These are phyloP conservation scores for Criorhina ranunculi DNA, from an alignment of 2,888 invertebrate species.

Conservation along the genomic window DNA sequence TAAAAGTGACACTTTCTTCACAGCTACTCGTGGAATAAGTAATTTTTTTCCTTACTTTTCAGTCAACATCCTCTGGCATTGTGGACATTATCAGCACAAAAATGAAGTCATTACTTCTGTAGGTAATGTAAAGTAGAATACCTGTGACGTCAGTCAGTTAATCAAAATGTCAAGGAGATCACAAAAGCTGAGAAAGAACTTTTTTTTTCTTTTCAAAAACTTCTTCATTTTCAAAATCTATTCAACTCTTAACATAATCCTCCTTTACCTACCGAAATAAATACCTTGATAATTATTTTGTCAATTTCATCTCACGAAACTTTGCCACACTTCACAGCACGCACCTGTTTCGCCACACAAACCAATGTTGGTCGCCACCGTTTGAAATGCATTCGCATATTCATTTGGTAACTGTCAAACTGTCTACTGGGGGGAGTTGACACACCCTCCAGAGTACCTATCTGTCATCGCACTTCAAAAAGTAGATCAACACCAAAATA, in stretches of 20 bases:
- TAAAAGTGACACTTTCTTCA: no score
- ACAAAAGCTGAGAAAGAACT: not conserved
- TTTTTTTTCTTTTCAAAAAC: not conserved
- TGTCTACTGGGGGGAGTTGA: not conserved
- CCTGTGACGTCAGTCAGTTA: no score
- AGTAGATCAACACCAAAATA: constrained; percentile 25
- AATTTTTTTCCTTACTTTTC: no score
- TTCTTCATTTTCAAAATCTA: not conserved
- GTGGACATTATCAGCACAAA: no score
- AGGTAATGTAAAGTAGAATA: no score
- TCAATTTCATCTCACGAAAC: constrained; percentile 14
- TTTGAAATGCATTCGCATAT: not conserved
- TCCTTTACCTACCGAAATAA: not conserved
- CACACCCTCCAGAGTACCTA: constrained; percentile 4
- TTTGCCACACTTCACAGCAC: constrained; percentile 3
- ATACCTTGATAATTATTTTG: constrained; percentile 2
- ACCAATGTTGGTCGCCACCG: not conserved
- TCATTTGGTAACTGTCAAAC: constrained; percentile 9
- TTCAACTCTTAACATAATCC: not conserved
- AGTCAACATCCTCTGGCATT: no score
- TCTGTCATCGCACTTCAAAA: not conserved
- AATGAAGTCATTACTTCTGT: no score
- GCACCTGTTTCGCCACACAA: not conserved
- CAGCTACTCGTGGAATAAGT: no score
- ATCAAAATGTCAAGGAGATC: not conserved